Conservation (phyloP, 1,140 invertebrate genomes). For the Tetragonula clypearis region DNA sequence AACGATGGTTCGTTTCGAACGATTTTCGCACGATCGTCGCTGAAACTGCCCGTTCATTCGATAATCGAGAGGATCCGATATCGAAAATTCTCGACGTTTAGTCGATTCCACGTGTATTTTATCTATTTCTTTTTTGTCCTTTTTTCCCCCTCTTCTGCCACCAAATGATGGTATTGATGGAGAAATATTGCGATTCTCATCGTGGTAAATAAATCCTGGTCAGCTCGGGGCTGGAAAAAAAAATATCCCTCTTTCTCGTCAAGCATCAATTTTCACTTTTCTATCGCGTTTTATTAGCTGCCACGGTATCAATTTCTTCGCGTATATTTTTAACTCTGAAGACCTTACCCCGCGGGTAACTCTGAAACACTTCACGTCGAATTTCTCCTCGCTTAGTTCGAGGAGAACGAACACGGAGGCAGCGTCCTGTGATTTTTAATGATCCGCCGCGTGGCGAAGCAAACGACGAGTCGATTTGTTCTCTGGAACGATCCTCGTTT, state of each 20-base stretch:
- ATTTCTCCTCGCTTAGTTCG: not conserved
- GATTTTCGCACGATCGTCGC: not conserved
- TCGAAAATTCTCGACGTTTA: not conserved
- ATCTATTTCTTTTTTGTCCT: not conserved
- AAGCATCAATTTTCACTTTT: no score
- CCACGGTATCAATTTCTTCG: not conserved
- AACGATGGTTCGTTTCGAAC: not conserved
- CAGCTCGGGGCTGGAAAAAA: no score
- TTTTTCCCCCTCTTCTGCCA: not conserved
- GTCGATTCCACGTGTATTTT: not conserved
- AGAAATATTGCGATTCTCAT: constrained; percentile 12
- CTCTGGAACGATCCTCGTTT: not conserved
- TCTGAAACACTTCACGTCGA: not conserved
- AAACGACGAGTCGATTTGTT: not conserved
- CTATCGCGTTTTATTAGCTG: no score
- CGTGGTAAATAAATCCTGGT: constrained; percentile 6
- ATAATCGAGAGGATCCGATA: not conserved
- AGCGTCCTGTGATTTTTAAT: no score
- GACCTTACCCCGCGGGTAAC: not conserved
- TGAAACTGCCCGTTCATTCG: not conserved
- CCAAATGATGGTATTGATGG: not conserved
- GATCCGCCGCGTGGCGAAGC: no score
- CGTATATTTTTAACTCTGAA: not conserved
- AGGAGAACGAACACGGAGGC: not conserved
- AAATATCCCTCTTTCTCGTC: not conserved